Evolutionary conservation across 2,113 vertebrate genomes (phyloP), one percentile per base, ranked within the genome.

Genomic region (Pycnonotus jocosus): DNA sequence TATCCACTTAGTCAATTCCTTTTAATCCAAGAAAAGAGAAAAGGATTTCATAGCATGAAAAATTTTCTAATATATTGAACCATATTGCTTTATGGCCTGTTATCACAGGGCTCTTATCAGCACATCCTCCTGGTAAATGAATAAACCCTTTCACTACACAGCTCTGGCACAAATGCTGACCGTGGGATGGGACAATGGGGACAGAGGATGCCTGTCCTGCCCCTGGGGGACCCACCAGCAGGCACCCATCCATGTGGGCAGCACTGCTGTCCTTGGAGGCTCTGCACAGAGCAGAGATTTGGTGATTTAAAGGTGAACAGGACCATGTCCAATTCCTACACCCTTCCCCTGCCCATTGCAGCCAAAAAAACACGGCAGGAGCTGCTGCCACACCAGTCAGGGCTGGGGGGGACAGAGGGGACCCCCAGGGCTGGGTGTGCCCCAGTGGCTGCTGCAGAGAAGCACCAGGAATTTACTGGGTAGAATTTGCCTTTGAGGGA

Each of bases 81-180:
- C 71, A 85, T 69, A 62, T 71, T 85, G 37, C 42, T 76, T 95
- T 90, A 94, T 62, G 65, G 81, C 84, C 45, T 33, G 79, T 72
- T 95, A 90, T 90, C 35, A 1, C 70, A 30, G 81, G 79, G 50
- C 35, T 90, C 81, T 90, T 91, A 96, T 82, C 94, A 94, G 87
- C 53, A 77, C 58, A 77, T 89, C 78, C 78, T 33, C 58, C 65
- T 47, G 50, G 66, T 80, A 94, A 96, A 80, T 1, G n/a, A 95
- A 91, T 90, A 85, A 96, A 91, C 35, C 62, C 74, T 87, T 77
- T 72, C 53, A 23, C 0, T 9, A 27, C 2, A 8, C 53, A 58
- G 61, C 47, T 30, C 83, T 91, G 80, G 90, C 64, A 77, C 64
- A 73, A 48, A 53, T 2, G 6, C 25, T 31, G 3, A 4, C 44